These are phyloP conservation scores for Hydraecia micacea DNA, from an alignment of 2,888 invertebrate genomes.

Conservation along the genomic window DNA sequence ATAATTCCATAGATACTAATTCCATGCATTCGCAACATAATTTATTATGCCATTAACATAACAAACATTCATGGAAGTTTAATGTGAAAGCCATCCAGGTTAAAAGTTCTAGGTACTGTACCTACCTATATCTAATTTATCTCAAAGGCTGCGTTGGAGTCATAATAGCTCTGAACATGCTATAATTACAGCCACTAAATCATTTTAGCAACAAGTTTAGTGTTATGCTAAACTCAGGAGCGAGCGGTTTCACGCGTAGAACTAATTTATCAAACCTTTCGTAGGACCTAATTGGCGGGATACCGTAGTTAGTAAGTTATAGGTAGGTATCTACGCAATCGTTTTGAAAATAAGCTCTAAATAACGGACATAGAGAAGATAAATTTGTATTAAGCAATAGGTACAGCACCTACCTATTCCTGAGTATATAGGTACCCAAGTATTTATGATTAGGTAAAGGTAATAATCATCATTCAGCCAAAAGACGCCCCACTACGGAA, in stretches of 20 bases:
- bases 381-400: neutral
- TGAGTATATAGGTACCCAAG: too few species aligned
- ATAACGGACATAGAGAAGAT: neutral
- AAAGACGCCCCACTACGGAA: too few species aligned
- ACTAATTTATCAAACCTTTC: conserved; percentile 49
- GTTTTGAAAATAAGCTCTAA: neutral
- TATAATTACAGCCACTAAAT: conserved; percentile 52
- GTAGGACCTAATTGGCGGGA: conserved; percentile 25
- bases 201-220: conserved; percentile 44
- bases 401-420: neutral
- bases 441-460: too few species aligned
- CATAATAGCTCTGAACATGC: conserved; percentile 35
- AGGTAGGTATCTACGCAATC: neutral
- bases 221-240: conserved; percentile 43
- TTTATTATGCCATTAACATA: neutral
- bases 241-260: conserved; percentile 37
- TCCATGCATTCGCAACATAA: neutral
- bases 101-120: neutral
- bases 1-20: too few species aligned
- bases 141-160: conserved; percentile 18
- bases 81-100: neutral
- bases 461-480: too few species aligned
- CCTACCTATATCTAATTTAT: neutral
- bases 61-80: neutral
- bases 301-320: neutral